phyloP scores from a whole-genome alignment of 2,888 invertebrate species.

The Tillus elongatus region DNA sequence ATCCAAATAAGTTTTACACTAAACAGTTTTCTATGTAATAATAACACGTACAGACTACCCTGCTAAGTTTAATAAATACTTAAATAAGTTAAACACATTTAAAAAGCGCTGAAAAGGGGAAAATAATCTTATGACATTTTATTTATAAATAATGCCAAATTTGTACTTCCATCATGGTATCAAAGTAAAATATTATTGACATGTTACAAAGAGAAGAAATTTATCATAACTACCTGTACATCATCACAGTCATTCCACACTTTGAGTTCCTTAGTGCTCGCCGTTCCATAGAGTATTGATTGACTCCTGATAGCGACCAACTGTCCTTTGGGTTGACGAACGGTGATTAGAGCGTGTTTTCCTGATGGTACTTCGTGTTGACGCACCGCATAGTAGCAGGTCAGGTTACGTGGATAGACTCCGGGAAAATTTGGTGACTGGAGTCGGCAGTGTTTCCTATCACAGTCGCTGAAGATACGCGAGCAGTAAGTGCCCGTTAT shows the following conservation, averaged over 20 bases:
- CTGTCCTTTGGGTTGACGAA: slow-evolving; percentile 77
- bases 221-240: too few relatives aligned
- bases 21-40: too few relatives aligned
- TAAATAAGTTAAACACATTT: too few relatives aligned
- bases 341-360: slow-evolving; percentile 79
- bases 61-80: too few relatives aligned
- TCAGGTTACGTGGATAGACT: slow-evolving; percentile 85
- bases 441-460: slow-evolving; percentile 78
- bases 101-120: too few relatives aligned
- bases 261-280: slow-evolving; percentile 43
- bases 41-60: too few relatives aligned
- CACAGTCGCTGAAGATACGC: slow-evolving; percentile 85
- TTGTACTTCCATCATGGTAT: too few relatives aligned
- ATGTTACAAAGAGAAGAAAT: too few relatives aligned
- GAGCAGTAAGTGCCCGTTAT: slow-evolving; percentile 89
- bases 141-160: too few relatives aligned
- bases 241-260: slow-evolving; percentile 78
- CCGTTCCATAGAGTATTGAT: slow-evolving; percentile 54
- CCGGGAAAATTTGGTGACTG: slow-evolving; percentile 91
- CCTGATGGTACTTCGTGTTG: slow-evolving; percentile 78
- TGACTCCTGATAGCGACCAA: slow-evolving; percentile 75
- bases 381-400: slow-evolving; percentile 86
- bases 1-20: too few relatives aligned
- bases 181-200: too few relatives aligned
- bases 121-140: too few relatives aligned